phyloP scores from a whole-genome alignment of 2,888 invertebrate genomes.

The Bhutanitis thaidina region DNA sequence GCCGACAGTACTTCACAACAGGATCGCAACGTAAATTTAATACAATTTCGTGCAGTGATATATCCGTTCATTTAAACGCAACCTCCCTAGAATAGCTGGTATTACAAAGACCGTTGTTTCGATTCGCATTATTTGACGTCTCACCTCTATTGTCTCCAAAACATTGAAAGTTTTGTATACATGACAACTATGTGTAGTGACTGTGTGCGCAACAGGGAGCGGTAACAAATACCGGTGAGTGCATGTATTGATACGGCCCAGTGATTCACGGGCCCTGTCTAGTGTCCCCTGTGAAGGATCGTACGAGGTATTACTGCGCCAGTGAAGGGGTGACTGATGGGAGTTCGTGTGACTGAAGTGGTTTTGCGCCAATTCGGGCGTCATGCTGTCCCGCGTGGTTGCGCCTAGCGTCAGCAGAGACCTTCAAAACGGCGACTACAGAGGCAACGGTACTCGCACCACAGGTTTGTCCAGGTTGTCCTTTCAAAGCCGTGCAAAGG shows the following conservation, averaged over 20 bases:
- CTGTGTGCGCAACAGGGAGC: constrained; percentile 52
- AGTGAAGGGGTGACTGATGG: constrained; percentile 64
- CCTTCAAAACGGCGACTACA: constrained; percentile 69
- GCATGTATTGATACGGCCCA: constrained; percentile 64
- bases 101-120: constrained; percentile 19
- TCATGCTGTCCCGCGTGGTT: constrained; percentile 62
- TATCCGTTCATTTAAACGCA: constrained; percentile 1
- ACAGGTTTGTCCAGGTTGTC: constrained; percentile 51
- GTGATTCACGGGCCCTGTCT: constrained; percentile 43
- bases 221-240: constrained; percentile 62
- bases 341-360: constrained; percentile 53
- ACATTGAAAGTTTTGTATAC: constrained; percentile 54
- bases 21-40: constrained; percentile 1
- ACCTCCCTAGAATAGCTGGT: constrained; percentile 12
- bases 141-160: constrained; percentile 60
- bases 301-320: constrained; percentile 41
- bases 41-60: constrained; percentile 17
- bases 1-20: neutral
- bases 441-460: constrained; percentile 61
- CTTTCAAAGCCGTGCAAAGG: neutral
- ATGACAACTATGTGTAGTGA: constrained; percentile 54
- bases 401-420: constrained; percentile 54
- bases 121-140: constrained; percentile 41
- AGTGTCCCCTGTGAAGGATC: constrained; percentile 59
- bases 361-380: constrained; percentile 46